These are phyloP conservation scores for Ophioninae sp. DNA, from an alignment of 2,888 invertebrate genomes.

Conservation along the genomic window DNA sequence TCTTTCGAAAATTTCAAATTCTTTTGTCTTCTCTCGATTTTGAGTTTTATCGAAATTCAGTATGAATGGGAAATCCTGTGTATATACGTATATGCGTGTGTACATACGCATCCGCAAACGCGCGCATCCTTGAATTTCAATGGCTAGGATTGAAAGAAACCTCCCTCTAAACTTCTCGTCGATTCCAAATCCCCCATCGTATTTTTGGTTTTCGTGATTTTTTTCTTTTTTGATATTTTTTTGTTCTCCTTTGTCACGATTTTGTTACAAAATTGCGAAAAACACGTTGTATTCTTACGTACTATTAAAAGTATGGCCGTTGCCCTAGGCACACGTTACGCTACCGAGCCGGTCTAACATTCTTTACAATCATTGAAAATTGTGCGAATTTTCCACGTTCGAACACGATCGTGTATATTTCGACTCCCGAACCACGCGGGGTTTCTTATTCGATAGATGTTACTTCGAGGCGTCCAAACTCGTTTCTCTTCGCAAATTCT, in stretches of 20 bases:
- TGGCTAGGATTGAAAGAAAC: slow-evolving; percentile 45
- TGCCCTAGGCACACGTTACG: slow-evolving; percentile 61
- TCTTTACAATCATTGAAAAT: slow-evolving; percentile 51
- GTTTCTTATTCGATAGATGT: background rate
- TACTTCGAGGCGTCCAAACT: slow-evolving; percentile 12
- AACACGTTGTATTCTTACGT: slow-evolving; percentile 64
- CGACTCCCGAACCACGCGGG: slow-evolving; percentile 24
- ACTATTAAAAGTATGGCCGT: slow-evolving; percentile 60
- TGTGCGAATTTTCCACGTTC: slow-evolving; percentile 51
- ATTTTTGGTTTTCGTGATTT: slow-evolving; percentile 25
- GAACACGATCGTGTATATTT: slow-evolving; percentile 37
- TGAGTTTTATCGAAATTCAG: background rate
- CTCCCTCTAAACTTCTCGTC: slow-evolving; percentile 43
- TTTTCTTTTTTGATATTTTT: slow-evolving; percentile 38
- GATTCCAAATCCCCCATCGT: slow-evolving; percentile 32
- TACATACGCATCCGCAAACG: background rate
- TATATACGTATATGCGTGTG: slow-evolving; percentile 5
- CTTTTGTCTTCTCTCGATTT: background rate
- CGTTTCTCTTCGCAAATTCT: background rate
- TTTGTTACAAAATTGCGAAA: slow-evolving; percentile 68
- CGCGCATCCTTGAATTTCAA: slow-evolving; percentile 13
- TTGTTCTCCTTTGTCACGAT: slow-evolving; percentile 51
- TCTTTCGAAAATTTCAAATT: background rate
- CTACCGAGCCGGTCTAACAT: slow-evolving; percentile 61
- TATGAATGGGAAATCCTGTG: background rate